Base-by-base conservation (phyloP, 2,113 vertebrate species). In the Dendropsophus ebraccatus region DNA sequence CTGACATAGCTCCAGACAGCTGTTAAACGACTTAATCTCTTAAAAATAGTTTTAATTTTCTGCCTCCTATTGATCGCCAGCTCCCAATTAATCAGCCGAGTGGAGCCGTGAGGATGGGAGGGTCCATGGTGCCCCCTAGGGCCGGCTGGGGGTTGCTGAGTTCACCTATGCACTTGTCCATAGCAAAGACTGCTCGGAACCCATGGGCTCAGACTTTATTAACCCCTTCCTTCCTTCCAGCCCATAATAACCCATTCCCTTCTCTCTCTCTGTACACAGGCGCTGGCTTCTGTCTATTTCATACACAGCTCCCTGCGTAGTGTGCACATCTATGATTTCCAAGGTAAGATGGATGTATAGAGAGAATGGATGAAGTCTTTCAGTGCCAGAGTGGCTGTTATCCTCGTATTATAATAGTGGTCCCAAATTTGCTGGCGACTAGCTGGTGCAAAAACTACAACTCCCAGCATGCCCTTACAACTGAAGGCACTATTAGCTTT, bases 21-120 rank as follows among this genome's bases (percentile, higher is more conserved):
- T 86, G 85, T 86, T 86, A 86, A 86, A 86, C 85, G 85, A 86
- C 85, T 86, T 86, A 86, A 86, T 86, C 77, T 86, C 85, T 86
- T 81, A 86, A 86, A 86, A 86, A 86, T 86, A 86, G 85, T 86
- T 86, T 86, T 86, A 81, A 86, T 86, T 86, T 86, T 86, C 85
- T 86, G 78, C 85, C 85, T 86, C 77, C 28, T 86, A 86, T 86
- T 86, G 85, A 86, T 86, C 85, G 85, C 85, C 67, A 30, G 65
- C 67, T 86, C 85, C 85, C 85, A 86, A 81, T 86, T 86, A 86
- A 86, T 86, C 84, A 86, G 77, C 76, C 56, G 67, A 81, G 77
- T 49, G 62, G 35, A 81, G 84, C 76, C 13, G 84, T 56, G 62
- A 80, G 67, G 67, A 60, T 65, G 35, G 84, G 84, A 79, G 65